Evolutionary conservation across 2,113 vertebrate genomes (phyloP).

Genomic region (Pungitius pungitius): DNA sequence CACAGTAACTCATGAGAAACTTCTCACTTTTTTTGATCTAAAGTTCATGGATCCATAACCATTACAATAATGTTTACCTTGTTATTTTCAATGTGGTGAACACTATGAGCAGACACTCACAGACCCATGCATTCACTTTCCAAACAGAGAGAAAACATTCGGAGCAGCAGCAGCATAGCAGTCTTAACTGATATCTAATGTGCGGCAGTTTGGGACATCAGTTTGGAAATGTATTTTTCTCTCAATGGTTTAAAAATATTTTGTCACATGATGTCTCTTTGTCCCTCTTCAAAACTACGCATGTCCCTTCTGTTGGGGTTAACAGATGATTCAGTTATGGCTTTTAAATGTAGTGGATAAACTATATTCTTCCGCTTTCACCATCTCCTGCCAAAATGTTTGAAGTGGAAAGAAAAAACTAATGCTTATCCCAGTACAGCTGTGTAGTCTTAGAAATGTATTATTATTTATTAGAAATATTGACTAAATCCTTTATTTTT

Average conservation of each 20-base stretch:
- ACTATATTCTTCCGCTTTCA: background rate
- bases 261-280: conserved; percentile 3
- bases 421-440: background rate
- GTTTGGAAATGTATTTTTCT: background rate
- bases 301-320: background rate
- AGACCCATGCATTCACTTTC: conserved; percentile 2
- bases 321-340: conserved; percentile 14
- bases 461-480: no score
- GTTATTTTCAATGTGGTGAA: background rate
- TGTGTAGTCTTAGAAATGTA: background rate
- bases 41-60: background rate
- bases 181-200: conserved; percentile 13
- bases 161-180: conserved; percentile 40
- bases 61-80: background rate
- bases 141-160: conserved; percentile 15
- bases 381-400: background rate
- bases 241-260: background rate
- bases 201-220: conserved; percentile 2
- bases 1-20: background rate
- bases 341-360: conserved; percentile 34
- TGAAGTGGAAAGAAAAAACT: background rate
- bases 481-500: background rate
- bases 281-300: conserved; percentile 11
- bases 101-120: background rate
- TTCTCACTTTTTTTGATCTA: conserved; percentile 6